These are phyloP conservation scores for Campylomormyrus tamandua DNA, from an alignment of 2,113 vertebrate genomes.

Conservation along the genomic window DNA sequence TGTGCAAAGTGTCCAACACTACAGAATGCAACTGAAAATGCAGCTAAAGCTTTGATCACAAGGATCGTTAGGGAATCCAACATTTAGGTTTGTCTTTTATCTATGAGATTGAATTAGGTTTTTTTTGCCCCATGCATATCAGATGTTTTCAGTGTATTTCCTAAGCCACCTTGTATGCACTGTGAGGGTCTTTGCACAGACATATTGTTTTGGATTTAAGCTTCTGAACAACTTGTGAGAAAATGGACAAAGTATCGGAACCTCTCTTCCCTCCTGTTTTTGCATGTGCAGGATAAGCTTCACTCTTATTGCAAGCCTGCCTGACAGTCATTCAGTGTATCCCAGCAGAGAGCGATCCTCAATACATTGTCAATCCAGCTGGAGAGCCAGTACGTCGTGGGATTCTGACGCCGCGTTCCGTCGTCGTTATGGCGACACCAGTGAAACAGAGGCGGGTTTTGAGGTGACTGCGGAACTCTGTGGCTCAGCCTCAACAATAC, in stretches of 20 bases:
- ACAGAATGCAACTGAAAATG: conserved; percentile 21
- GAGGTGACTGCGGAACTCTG: conserved; percentile 28
- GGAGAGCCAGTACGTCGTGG: conserved; percentile 29
- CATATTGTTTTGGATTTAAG: background rate
- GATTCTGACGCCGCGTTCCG: conserved; percentile 34
- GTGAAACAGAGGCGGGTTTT: conserved; percentile 31
- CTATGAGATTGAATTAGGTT: background rate
- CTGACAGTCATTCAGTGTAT: conserved; percentile 12
- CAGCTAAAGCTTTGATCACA: conserved; percentile 29
- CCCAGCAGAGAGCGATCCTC: conserved; percentile 11
- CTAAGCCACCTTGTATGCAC: background rate
- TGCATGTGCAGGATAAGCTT: background rate
- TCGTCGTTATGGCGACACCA: conserved; percentile 41
- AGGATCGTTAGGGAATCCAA: background rate
- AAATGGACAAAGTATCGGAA: background rate
- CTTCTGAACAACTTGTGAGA: background rate
- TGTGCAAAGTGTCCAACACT: conserved; percentile 19
- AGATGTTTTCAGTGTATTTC: background rate
- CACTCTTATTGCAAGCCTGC: background rate
- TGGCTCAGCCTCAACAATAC: conserved; percentile 1
- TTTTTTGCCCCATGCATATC: background rate
- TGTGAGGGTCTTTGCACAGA: background rate
- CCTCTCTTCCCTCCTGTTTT: background rate
- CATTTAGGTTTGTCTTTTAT: conserved; percentile 6
- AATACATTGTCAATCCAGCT: conserved; percentile 20